A percentile compares a stretch with the other conserved stretches of the same genome.
phyloP scores from a whole-genome alignment of 1,140 invertebrate species.

The Ostrea denselamellosa region DNA sequence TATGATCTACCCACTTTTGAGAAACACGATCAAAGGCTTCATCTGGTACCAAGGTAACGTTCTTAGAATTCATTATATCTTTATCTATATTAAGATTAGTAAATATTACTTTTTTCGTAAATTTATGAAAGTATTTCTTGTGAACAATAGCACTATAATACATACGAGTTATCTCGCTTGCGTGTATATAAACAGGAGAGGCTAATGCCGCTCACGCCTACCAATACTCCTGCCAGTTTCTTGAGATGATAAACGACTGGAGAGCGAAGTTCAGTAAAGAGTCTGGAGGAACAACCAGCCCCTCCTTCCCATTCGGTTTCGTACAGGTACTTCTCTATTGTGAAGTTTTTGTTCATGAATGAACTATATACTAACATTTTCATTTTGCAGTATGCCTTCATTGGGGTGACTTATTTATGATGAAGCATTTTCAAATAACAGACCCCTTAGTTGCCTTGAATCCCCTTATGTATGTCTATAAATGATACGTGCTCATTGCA shows the following conservation, averaged over 20 bases:
- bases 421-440: too few relatives aligned
- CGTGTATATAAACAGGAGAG: neutral
- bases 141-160: too few relatives aligned
- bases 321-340: conserved; percentile 64
- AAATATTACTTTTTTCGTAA: too few relatives aligned
- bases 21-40: conserved; percentile 66
- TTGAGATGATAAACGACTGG: conserved; percentile 68
- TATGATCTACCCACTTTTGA: conserved; percentile 68
- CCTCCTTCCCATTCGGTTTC: conserved; percentile 70
- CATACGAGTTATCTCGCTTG: too few relatives aligned
- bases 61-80: neutral
- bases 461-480: too few relatives aligned
- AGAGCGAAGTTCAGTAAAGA: conserved; percentile 59
- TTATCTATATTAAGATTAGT: neutral
- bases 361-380: too few relatives aligned
- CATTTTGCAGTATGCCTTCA: too few relatives aligned
- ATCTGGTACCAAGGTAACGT: conserved; percentile 72
- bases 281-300: conserved; percentile 56
- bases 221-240: conserved; percentile 68
- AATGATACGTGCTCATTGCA: too few relatives aligned
- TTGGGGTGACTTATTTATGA: too few relatives aligned
- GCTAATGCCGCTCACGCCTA: neutral
- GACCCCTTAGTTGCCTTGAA: too few relatives aligned
- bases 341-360: too few relatives aligned
- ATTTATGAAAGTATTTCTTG: too few relatives aligned